Evolutionary conservation across 2,888 invertebrate species (phyloP), one percentile per base, ranked within the genome.

Genomic region (Empis livida): DNA sequence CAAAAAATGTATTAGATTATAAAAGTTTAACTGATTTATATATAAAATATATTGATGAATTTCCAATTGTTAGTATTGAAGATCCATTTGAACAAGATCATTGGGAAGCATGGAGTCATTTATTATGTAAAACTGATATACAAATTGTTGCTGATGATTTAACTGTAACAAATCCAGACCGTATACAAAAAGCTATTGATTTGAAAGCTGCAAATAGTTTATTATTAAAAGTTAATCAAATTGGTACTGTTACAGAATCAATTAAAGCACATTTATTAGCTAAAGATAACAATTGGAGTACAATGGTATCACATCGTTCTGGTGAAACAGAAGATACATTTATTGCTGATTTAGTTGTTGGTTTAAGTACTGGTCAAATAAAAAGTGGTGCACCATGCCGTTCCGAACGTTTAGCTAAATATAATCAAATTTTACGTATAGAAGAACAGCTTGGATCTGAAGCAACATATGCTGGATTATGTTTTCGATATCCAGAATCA

Each of bases 41-140:
- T 71, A 76, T 85, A 62, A 85, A 84, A 50, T 96, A 91, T 72
- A 82, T 93, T 60, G 85, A 86, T 62, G 86, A 90, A 53, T 97
- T 90, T 67, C 88, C 88, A n/a, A 87, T 99, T 65, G 86, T 89
- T 3, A 94, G 95, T 50, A 97, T 99, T 68, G 97, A 99, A 67
- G 99, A 99, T 80, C 96, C 96, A 57, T 99, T 96, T 71, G 97
- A 99, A 67, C 96, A 99, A 73, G 97, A 99, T 66, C 92, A 96
- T 68, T 99, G 97, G 97, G 82, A 82, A 9, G 93, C 95, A 13
- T 99, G 96, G 94, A 73, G 80, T 45, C 76, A 73, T 57, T 77
- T 93, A 55, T 89, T 87, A 45, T 74, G 78, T 43, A 77, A 76
- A 54, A 85, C 86, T 23, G 74, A 75, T 32, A 90, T 91, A 57